Evolutionary conservation across 2,113 vertebrate genomes (phyloP).

Genomic region (Etheostoma spectabile): DNA sequence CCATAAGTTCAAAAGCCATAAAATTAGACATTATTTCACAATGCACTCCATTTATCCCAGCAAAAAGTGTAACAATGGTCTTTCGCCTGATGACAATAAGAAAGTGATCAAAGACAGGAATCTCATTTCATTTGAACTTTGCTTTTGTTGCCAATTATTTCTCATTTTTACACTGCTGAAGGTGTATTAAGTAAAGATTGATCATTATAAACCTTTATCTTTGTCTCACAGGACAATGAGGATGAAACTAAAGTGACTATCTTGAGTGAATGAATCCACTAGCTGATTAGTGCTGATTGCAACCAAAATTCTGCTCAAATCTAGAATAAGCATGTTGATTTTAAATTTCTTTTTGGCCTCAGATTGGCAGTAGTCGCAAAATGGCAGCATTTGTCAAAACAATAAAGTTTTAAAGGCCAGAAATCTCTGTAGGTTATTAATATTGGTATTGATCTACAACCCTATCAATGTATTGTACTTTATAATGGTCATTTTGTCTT

Average conservation of each 20-base stretch:
- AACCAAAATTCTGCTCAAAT: background rate
- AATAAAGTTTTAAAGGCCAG: background rate
- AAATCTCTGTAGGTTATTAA: slow-evolving; percentile 24
- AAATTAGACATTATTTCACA: slow-evolving; percentile 36
- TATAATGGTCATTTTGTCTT: background rate
- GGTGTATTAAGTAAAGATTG: slow-evolving; percentile 3
- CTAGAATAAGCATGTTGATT: slow-evolving; percentile 4
- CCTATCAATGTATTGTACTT: background rate
- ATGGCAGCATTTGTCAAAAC: slow-evolving; percentile 13
- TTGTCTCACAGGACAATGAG: background rate
- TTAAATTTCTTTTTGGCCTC: slow-evolving; percentile 31
- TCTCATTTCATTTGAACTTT: slow-evolving; percentile 16
- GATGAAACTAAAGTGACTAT: slow-evolving; percentile 9
- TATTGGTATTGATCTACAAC: slow-evolving; percentile 8
- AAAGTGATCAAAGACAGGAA: slow-evolving; percentile 14
- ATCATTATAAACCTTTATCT: slow-evolving; percentile 12
- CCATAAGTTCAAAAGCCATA: slow-evolving; percentile 26
- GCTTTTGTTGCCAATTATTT: slow-evolving; percentile 13
- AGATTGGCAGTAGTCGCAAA: slow-evolving; percentile 14
- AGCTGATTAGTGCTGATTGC: background rate
- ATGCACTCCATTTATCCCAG: background rate
- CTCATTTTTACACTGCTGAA: background rate
- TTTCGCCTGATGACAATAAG: slow-evolving; percentile 9
- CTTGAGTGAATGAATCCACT: background rate
- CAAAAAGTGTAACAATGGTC: slow-evolving; percentile 8